Evolutionary conservation across 2,888 invertebrate species (phyloP).

Genomic region (Leptothorax acervorum): DNA sequence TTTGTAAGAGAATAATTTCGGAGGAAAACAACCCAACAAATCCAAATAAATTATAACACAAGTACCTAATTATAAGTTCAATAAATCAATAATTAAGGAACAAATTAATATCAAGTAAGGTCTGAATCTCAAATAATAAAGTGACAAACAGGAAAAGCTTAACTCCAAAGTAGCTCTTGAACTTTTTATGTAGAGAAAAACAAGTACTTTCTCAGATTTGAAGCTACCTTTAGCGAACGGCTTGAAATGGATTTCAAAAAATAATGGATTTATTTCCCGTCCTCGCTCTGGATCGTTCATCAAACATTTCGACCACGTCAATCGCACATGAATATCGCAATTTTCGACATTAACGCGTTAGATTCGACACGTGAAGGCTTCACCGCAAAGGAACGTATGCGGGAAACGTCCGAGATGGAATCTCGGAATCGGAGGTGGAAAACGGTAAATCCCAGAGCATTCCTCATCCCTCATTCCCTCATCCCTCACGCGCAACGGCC

Average conservation of each 20-base stretch:
- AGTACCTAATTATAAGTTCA: not conserved
- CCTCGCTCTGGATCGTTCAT: not conserved
- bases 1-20: not conserved
- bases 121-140: not conserved
- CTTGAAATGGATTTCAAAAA: not conserved
- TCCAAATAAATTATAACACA: not conserved
- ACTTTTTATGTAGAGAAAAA: not conserved
- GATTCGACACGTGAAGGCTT: not conserved
- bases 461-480: slow-evolving; percentile 11
- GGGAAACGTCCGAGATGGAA: slow-evolving; percentile 18
- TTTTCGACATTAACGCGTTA: slow-evolving; percentile 1
- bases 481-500: slow-evolving; percentile 15
- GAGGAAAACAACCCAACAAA: not conserved
- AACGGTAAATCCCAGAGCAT: slow-evolving; percentile 34
- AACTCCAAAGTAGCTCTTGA: not conserved
- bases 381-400: not conserved
- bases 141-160: not conserved
- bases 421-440: slow-evolving; percentile 11
- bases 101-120: not conserved
- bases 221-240: not conserved
- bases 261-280: not conserved
- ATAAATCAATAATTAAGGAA: not conserved
- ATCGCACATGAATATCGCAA: slow-evolving; percentile 1
- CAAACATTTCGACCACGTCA: not conserved
- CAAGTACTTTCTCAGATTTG: not conserved